These are phyloP conservation scores for Dreissena polymorpha DNA, from an alignment of 1,140 invertebrate genomes.

Conservation along the genomic window DNA sequence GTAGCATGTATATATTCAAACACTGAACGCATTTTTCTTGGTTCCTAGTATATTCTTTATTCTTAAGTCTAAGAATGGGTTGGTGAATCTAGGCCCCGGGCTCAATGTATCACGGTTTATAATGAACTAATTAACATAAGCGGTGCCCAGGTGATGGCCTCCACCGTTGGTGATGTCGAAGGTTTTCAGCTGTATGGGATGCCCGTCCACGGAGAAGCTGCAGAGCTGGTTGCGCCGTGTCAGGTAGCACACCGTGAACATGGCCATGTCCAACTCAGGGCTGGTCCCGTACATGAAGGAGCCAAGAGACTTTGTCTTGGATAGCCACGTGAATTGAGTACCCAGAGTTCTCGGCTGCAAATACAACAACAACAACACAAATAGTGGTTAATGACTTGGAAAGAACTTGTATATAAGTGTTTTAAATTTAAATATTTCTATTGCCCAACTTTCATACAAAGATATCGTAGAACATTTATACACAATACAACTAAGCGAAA, in stretches of 20 bases:
- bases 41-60: no score
- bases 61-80: no score
- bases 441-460: no score
- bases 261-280: constrained; percentile 92
- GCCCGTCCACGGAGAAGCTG: constrained; percentile 47
- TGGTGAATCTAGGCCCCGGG: no score
- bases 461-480: no score
- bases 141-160: constrained; percentile 36
- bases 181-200: constrained; percentile 24
- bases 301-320: constrained; percentile 87
- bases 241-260: constrained; percentile 86
- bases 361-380: constrained; percentile 19
- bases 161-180: constrained; percentile 35
- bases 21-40: no score
- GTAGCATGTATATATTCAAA: no score
- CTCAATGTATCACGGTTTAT: no score
- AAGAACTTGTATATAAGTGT: no score
- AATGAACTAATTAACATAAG: constrained; percentile 11
- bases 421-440: no score
- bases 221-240: constrained; percentile 43
- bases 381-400: neutral
- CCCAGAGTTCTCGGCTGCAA: constrained; percentile 53
- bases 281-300: constrained; percentile 93
- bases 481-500: no score
- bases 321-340: constrained; percentile 45